Percentiles rank a stretch among this genome's conserved stretches.
Conservation (phyloP, 1,140 invertebrate species). For the Ceratina australensis region DNA sequence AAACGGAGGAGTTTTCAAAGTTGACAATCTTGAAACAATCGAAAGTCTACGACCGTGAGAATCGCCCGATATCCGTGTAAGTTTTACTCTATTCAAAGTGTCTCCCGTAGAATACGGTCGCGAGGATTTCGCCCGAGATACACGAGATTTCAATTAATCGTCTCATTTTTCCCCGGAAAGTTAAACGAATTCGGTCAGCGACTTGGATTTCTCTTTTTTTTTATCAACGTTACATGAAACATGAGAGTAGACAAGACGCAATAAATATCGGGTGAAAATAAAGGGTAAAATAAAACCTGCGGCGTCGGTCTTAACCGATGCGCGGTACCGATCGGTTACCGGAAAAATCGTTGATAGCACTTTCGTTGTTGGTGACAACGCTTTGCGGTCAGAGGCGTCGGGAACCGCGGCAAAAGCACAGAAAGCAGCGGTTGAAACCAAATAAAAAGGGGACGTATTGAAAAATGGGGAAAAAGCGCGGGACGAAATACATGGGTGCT, state of each 20-base stretch:
- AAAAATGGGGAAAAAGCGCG: slow-evolving; percentile 51
- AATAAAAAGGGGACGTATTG: slow-evolving; percentile 40
- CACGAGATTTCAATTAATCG: no score
- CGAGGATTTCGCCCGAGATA: no score
- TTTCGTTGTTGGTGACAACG: slow-evolving; percentile 42
- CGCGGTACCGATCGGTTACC: slow-evolving; percentile 9
- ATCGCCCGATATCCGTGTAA: background rate
- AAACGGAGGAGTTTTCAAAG: background rate
- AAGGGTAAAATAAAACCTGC: background rate
- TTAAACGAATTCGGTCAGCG: no score
- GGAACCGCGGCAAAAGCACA: slow-evolving; percentile 38
- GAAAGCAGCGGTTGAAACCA: slow-evolving; percentile 44
- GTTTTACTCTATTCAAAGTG: no score
- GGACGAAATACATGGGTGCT: slow-evolving; percentile 36
- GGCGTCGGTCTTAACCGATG: slow-evolving; percentile 1
- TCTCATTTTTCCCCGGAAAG: no score
- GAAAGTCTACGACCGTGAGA: background rate
- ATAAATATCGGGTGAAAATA: slow-evolving; percentile 5
- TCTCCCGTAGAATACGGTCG: no score
- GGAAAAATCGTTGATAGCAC: slow-evolving; percentile 42
- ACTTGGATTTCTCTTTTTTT: no score
- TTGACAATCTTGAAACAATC: slow-evolving; percentile 8
- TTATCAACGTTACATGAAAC: no score
- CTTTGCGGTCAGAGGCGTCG: slow-evolving; percentile 47
- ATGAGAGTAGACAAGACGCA: background rate